phyloP scores from a whole-genome alignment of 2,113 vertebrate genomes.

The Cyprinus carpio region DNA sequence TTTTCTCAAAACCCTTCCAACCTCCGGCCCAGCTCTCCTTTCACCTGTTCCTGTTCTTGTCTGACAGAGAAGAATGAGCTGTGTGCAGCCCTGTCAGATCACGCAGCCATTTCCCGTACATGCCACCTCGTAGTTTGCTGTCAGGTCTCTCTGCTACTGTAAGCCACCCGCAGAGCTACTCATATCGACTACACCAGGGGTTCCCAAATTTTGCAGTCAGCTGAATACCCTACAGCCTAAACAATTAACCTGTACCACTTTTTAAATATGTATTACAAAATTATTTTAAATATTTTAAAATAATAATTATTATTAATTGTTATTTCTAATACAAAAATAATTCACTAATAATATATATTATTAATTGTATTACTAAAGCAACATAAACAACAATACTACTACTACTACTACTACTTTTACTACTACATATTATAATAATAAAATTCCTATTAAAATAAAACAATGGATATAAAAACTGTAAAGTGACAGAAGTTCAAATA shows the following conservation, averaged over 20 bases:
- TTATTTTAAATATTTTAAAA: neutral
- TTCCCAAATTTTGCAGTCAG: no score
- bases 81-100: conserved; percentile 24
- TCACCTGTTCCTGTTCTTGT: conserved; percentile 28
- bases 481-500: no score
- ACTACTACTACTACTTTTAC: no score
- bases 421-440: no score
- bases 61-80: conserved; percentile 39
- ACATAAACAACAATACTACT: no score
- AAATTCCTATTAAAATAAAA: no score
- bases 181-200: neutral
- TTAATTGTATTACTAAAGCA: no score
- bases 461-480: no score
- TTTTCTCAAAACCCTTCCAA: neutral
- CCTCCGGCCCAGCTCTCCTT: neutral
- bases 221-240: neutral
- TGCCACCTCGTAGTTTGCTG: neutral
- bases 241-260: neutral
- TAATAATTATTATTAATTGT: neutral
- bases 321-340: neutral
- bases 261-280: neutral
- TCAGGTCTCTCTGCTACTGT: neutral
- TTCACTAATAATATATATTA: no score
- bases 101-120: conserved; percentile 23
- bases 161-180: neutral